Evolutionary conservation across 2,113 vertebrate species (phyloP).

Genomic region (Strigops habroptila): DNA sequence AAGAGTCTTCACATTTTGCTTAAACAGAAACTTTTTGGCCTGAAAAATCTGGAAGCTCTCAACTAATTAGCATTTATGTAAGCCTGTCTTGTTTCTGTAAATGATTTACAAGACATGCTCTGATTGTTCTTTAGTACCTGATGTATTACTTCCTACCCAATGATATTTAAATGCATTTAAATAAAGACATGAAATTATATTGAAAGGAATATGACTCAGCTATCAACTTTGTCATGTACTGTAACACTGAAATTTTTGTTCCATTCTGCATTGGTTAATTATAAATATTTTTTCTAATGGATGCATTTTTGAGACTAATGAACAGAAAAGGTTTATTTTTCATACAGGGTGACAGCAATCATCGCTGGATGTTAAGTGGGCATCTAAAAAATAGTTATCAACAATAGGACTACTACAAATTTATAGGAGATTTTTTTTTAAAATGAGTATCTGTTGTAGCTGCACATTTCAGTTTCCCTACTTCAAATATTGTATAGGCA

Average conservation of each 20-base stretch:
- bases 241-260: neutral
- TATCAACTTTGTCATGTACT: neutral
- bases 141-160: neutral
- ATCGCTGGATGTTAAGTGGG: neutral
- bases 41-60: neutral
- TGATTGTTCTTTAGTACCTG: slow-evolving; percentile 2
- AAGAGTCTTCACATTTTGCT: neutral
- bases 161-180: neutral
- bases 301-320: neutral
- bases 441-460: neutral
- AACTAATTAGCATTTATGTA: neutral
- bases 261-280: neutral
- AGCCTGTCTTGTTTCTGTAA: neutral
- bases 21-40: neutral
- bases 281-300: neutral
- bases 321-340: neutral
- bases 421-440: neutral
- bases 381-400: neutral
- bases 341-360: neutral
- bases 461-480: neutral
- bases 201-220: neutral
- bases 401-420: neutral
- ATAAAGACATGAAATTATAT: neutral
- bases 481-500: neutral
- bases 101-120: slow-evolving; percentile 16